Percentiles rank a stretch among this genome's conserved stretches.
Conservation (phyloP, 2,797 vertebrate species). For the Alectoris magna region DNA sequence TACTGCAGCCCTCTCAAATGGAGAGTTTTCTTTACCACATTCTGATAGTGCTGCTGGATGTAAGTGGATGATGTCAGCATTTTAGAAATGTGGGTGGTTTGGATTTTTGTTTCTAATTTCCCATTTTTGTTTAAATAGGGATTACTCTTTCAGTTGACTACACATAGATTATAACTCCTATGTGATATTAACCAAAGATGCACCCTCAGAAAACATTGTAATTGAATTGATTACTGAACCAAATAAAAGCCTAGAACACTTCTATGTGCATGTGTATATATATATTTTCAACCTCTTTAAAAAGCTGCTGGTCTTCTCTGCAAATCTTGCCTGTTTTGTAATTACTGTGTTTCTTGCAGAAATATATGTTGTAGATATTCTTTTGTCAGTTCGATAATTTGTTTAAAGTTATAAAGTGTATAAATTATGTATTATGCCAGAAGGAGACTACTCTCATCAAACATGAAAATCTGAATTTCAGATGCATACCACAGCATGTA, state of each 20-base stretch:
- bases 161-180: background rate
- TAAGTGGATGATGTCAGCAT: background rate
- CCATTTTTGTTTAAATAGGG: background rate
- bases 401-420: background rate
- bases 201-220: background rate
- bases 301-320: background rate
- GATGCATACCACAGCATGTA: background rate
- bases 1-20: background rate
- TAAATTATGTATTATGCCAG: background rate
- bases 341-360: background rate
- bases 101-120: background rate
- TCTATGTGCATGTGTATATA: rapidly evolving
- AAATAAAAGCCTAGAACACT: background rate
- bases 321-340: rapidly evolving
- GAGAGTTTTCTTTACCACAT: background rate
- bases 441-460: conserved; percentile 10
- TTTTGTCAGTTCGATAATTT: background rate
- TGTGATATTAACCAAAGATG: background rate
- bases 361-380: background rate
- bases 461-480: background rate
- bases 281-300: background rate
- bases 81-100: background rate
- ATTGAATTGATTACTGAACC: background rate
- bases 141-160: background rate
- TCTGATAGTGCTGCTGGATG: background rate